phyloP scores from a whole-genome alignment of 2,888 invertebrate species.

The Heteropelma amictum region DNA sequence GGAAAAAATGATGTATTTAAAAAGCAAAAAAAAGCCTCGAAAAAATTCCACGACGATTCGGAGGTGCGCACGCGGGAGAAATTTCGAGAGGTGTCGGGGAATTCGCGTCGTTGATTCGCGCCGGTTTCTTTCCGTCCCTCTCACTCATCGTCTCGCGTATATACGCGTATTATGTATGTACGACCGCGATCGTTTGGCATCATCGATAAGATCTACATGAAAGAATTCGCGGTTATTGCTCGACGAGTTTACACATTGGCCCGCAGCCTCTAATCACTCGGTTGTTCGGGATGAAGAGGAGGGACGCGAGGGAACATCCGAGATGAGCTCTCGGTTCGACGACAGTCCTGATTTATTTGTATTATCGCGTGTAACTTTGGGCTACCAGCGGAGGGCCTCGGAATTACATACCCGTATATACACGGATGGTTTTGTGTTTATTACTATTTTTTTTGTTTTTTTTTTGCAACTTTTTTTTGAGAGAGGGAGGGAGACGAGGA shows the following conservation, averaged over 20 bases:
- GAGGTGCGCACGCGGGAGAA: too few relatives aligned
- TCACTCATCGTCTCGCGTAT: background rate
- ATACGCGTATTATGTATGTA: slow-evolving; percentile 5
- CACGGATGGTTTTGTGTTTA: too few relatives aligned
- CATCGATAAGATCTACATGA: slow-evolving; percentile 72
- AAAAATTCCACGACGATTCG: too few relatives aligned
- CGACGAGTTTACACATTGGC: slow-evolving; percentile 71
- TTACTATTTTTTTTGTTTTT: too few relatives aligned
- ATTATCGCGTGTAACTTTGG: slow-evolving; percentile 53
- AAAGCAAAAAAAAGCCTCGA: too few relatives aligned
- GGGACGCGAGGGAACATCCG: slow-evolving; percentile 23
- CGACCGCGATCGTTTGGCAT: slow-evolving; percentile 56
- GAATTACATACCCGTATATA: too few relatives aligned
- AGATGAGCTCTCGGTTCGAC: slow-evolving; percentile 61
- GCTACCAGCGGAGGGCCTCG: background rate
- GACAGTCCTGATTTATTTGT: slow-evolving; percentile 73
- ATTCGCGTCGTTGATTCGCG: too few relatives aligned
- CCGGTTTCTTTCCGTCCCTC: slow-evolving; percentile 7
- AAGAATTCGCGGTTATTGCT: slow-evolving; percentile 69
- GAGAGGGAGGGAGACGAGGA: slow-evolving; percentile 39
- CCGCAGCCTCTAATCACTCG: slow-evolving; percentile 54
- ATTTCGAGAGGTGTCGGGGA: too few relatives aligned
- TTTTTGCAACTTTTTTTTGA: too few relatives aligned
- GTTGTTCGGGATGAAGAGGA: slow-evolving; percentile 17
- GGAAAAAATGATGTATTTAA: too few relatives aligned